phyloP scores from a whole-genome alignment of 2,113 vertebrate species.

The Pteropus alecto region DNA sequence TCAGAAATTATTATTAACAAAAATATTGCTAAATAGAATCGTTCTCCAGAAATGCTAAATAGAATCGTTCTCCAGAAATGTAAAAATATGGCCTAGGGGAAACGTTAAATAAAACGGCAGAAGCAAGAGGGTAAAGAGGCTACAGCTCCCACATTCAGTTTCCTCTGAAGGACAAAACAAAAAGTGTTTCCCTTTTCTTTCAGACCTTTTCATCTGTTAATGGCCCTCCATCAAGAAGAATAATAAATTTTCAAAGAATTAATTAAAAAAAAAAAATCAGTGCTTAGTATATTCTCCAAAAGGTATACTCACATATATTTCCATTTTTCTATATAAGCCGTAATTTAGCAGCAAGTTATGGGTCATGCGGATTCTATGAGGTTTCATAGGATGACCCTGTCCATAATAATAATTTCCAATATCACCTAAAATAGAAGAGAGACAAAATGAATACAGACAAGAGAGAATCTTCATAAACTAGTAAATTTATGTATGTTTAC shows the following conservation, averaged over 20 bases:
- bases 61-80: background rate
- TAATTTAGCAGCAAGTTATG: conserved; percentile 90
- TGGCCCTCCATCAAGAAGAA: background rate
- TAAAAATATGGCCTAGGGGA: background rate
- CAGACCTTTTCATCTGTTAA: background rate
- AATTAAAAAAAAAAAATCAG: background rate
- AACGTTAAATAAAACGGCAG: background rate
- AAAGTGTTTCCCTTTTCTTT: background rate
- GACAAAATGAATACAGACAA: conserved; percentile 8
- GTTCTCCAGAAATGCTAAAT: background rate
- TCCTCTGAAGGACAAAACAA: background rate
- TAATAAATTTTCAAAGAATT: background rate
- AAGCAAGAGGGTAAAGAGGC: background rate
- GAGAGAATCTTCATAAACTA: background rate
- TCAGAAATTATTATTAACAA: background rate
- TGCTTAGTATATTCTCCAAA: background rate
- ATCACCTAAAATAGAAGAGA: conserved; percentile 83
- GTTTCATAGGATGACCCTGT: conserved; percentile 91
- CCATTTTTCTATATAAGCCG: conserved; percentile 91
- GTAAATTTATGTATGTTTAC: background rate
- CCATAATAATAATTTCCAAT: conserved; percentile 91
- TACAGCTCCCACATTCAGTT: background rate
- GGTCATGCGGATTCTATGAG: conserved; percentile 90
- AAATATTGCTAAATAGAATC: background rate
- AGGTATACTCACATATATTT: conserved; percentile 89